A percentile compares a stretch with the other conserved stretches of the same genome.
Conservation (phyloP, 2,113 vertebrate species). For the Carassius auratus region DNA sequence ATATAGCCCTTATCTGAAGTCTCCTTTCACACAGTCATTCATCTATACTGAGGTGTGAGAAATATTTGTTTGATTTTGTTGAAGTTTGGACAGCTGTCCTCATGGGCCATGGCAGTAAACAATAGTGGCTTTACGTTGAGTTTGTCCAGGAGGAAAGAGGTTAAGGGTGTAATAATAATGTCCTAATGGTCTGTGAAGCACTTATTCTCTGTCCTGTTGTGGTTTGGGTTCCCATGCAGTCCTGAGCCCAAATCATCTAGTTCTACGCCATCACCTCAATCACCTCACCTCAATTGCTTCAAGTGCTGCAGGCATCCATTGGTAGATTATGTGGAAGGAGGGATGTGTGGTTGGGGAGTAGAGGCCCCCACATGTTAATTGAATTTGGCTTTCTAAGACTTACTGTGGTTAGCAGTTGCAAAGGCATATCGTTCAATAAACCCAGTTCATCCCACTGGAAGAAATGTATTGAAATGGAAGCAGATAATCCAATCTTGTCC, state of each 20-base stretch:
- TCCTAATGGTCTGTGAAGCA: slow-evolving; percentile 37
- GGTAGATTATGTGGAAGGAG: slow-evolving; percentile 62
- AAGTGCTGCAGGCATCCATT: slow-evolving; percentile 53
- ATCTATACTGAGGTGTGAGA: neutral
- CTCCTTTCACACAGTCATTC: neutral
- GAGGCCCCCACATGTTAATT: slow-evolving; percentile 67
- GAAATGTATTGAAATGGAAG: slow-evolving; percentile 68
- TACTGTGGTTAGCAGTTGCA: slow-evolving; percentile 47
- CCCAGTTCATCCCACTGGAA: slow-evolving; percentile 44
- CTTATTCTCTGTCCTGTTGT: neutral
- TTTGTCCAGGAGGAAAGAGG: neutral
- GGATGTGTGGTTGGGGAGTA: slow-evolving; percentile 29
- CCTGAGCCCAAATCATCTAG: slow-evolving; percentile 36
- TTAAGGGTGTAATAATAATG: slow-evolving; percentile 23
- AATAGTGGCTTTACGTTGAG: neutral
- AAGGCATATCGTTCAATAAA: slow-evolving; percentile 40
- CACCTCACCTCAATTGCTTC: no score
- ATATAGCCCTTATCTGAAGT: slow-evolving; percentile 15
- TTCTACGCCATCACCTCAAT: slow-evolving; percentile 71
- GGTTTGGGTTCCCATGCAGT: neutral
- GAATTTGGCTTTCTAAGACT: slow-evolving; percentile 62
- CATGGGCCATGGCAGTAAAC: neutral
- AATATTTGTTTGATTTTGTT: neutral
- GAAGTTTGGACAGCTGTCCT: neutral
- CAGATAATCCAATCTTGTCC: slow-evolving; percentile 55